A percentile compares a stretch with the other conserved stretches of the same genome.
Conservation (phyloP, 2,888 invertebrate genomes). For the Metellina segmentata region DNA sequence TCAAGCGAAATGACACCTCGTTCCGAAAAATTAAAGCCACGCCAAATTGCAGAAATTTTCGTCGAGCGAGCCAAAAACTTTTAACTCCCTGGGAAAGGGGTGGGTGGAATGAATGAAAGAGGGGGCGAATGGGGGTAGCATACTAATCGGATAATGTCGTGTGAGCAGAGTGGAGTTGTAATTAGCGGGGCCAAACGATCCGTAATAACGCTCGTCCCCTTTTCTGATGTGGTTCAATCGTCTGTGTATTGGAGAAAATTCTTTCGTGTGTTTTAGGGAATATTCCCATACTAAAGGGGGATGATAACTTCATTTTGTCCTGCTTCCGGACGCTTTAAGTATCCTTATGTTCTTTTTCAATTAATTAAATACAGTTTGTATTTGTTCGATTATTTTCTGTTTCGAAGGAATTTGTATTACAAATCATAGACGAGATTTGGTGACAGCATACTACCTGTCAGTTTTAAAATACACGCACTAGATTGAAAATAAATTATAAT, state of each 20-base stretch:
- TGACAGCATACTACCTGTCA: not conserved
- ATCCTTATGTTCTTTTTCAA: not conserved
- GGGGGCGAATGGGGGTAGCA: constrained; percentile 44
- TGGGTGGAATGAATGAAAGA: constrained; percentile 7
- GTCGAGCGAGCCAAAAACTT: constrained; percentile 76
- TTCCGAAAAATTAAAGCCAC: constrained; percentile 76
- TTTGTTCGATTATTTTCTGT: not conserved
- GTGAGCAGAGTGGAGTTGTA: constrained; percentile 75
- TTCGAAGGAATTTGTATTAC: not conserved
- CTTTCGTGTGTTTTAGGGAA: constrained; percentile 43
- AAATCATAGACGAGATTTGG: not conserved
- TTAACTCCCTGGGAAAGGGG: constrained; percentile 35
- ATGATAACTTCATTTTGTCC: constrained; percentile 47
- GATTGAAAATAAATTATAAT: not conserved
- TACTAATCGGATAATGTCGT: constrained; percentile 76
- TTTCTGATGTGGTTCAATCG: constrained; percentile 74
- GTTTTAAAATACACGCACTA: not conserved
- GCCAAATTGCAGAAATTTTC: constrained; percentile 76
- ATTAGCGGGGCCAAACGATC: constrained; percentile 76
- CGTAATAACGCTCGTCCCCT: constrained; percentile 76
- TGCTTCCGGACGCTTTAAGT: not conserved
- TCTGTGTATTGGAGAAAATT: constrained; percentile 75
- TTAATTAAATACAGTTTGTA: constrained; percentile 1
- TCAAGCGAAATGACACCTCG: constrained; percentile 75
- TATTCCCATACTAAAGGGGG: constrained; percentile 48